Base-by-base conservation (phyloP, 2,888 invertebrate genomes). In the Chelonus formosanus region DNA sequence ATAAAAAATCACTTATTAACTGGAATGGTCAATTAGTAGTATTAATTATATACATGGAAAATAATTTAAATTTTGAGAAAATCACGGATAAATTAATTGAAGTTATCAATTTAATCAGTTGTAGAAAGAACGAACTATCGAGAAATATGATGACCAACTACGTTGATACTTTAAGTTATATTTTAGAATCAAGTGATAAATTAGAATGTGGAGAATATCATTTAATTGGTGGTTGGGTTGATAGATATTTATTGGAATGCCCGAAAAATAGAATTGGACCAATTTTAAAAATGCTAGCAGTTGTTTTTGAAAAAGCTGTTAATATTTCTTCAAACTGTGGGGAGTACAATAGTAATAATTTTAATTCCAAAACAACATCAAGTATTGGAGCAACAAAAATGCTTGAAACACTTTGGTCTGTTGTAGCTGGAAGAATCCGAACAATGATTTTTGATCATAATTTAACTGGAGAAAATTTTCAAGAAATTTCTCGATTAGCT, bases 181-280 rank as follows among this genome's bases (percentile, higher is more conserved):
- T 82, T 56, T 67, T 83, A 3, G 73, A 61, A 7, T 70, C 74
- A 1, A 79, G 74, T 45, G 73, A 75, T 45, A 69, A 73, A 56
- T 70, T 81, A 35, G 74, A 77, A 10, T 71, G 70, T 40, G 74
- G 75, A 10, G 80, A 83, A 62, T 70, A 82, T 50, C 58, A 72
- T 31, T 74, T 84, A 4, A 72, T 84, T 5, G 77, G 77, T 20
- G 83, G 84, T 5, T 84, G 83, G 83, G 75, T 84, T 40, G 83
- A 83, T 68, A 73, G 84, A 52, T 82, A 82, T 65, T 72, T 84
- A 10, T 61, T 76, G 52, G 79, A 78, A 50, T 81, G 80, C 66
- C 73, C 82, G 3, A 81, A 73, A 43, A 76, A 75, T 67, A 78
- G 73, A 65, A 71, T 76, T n/a, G 73, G 70, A n/a, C 68, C 70